These are phyloP conservation scores for Calyptommatus sinebrachiatus DNA, from an alignment of 2,113 vertebrate species.

Conservation along the genomic window DNA sequence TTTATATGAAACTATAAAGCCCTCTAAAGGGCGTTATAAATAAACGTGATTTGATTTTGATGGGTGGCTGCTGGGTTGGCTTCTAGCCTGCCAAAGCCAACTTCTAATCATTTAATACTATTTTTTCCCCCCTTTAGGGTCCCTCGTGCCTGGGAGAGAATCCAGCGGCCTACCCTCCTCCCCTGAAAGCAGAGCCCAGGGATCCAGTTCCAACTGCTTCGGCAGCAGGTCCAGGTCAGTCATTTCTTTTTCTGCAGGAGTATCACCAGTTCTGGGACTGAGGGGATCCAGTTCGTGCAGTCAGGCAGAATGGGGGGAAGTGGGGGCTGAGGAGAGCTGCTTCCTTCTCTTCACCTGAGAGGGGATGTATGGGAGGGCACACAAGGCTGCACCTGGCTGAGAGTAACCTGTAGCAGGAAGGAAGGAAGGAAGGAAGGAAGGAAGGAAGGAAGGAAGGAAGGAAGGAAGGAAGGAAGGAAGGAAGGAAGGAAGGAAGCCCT, in stretches of 20 bases:
- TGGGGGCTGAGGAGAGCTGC: neutral
- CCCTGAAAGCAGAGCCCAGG: constrained; percentile 57
- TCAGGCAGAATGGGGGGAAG: neutral
- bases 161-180: constrained; percentile 13
- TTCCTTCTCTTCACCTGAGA: neutral
- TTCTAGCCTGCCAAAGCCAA: neutral
- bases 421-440: too few relatives aligned
- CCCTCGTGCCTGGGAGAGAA: constrained; percentile 64
- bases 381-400: too few relatives aligned
- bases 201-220: constrained; percentile 69
- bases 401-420: too few relatives aligned
- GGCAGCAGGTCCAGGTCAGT: constrained; percentile 72
- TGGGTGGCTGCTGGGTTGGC: neutral
- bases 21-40: too few relatives aligned
- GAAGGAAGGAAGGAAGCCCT: too few relatives aligned
- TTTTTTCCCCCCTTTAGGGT: constrained; percentile 50
- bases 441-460: too few relatives aligned
- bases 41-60: neutral
- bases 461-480: too few relatives aligned
- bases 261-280: neutral
- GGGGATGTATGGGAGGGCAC: neutral
- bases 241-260: fast-evolving
- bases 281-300: neutral
- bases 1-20: too few relatives aligned
- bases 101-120: fast-evolving